phyloP scores from a whole-genome alignment of 2,797 vertebrate species.

The Alcedo quadribrachys region DNA sequence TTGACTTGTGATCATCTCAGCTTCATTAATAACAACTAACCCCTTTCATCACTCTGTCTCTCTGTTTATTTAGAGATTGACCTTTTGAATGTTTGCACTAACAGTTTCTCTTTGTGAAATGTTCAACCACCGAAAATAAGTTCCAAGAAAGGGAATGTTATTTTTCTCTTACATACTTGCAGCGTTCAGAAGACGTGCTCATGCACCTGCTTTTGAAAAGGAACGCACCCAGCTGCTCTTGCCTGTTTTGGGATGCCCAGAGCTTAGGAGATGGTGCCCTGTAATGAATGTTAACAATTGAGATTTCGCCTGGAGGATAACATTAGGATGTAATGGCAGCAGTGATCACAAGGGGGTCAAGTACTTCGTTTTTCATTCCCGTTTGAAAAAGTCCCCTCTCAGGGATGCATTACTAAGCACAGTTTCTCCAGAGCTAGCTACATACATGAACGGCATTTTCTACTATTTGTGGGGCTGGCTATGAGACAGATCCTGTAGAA shows the following conservation, averaged over 20 bases:
- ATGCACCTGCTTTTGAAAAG: conserved; percentile 30
- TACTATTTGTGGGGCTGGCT: neutral
- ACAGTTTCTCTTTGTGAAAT: conserved; percentile 64
- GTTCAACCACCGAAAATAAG: conserved; percentile 26
- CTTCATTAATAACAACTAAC: conserved; percentile 59
- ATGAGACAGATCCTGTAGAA: neutral
- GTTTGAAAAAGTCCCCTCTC: conserved; percentile 1
- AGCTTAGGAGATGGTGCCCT: neutral
- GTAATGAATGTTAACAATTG: neutral
- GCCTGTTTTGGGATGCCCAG: neutral
- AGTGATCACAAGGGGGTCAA: neutral
- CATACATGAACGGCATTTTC: neutral
- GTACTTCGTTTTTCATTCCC: neutral
- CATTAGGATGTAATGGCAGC: neutral
- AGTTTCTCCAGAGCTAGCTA: neutral
- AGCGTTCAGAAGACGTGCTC: neutral
- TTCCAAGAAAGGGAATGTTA: conserved; percentile 63
- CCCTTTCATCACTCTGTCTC: conserved; percentile 46
- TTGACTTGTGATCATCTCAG: conserved; percentile 47
- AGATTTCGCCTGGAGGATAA: neutral
- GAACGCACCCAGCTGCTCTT: neutral
- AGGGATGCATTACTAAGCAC: neutral
- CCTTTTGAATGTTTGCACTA: conserved; percentile 57
- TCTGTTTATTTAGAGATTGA: conserved; percentile 62
- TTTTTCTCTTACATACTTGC: conserved; percentile 38